Conservation (phyloP, 2,797 vertebrate genomes). For the Phoeniculus purpureus region DNA sequence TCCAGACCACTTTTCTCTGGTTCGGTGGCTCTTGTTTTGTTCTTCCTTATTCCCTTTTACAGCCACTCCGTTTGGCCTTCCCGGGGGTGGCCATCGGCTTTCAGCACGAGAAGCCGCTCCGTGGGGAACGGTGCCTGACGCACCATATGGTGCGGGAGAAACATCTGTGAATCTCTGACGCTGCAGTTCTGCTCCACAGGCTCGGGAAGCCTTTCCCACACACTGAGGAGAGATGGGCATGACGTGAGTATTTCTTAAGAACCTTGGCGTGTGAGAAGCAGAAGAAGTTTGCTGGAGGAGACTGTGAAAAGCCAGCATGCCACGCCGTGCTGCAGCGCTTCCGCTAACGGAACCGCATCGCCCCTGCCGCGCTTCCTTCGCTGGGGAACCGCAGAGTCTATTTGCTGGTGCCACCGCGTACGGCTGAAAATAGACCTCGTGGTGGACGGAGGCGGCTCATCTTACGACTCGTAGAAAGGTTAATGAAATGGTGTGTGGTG, state of each 20-base stretch:
- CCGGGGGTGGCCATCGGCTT: constrained; percentile 50
- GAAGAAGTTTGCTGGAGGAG: not conserved
- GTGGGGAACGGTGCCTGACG: not conserved
- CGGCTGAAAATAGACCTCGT: constrained; percentile 18
- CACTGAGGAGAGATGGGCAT: not conserved
- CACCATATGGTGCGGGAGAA: constrained; percentile 49
- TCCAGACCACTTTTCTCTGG: not conserved
- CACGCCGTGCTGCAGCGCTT: not conserved
- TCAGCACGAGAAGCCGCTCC: not conserved
- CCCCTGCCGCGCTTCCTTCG: not conserved
- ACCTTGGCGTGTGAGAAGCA: not conserved
- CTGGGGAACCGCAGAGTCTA: not conserved
- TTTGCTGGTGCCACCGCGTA: constrained; percentile 22
- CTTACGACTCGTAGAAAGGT: constrained; percentile 51
- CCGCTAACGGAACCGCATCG: not conserved
- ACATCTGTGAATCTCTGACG: constrained; percentile 58
- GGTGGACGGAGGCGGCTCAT: not conserved
- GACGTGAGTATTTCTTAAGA: not conserved
- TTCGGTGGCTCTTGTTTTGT: not conserved
- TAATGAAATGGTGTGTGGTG: constrained; percentile 52
- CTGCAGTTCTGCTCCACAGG: constrained; percentile 11
- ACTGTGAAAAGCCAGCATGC: not conserved
- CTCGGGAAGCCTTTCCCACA: not conserved
- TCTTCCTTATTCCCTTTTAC: constrained; percentile 36
- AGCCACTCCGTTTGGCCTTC: constrained; percentile 36